Conservation (phyloP, 2,797 vertebrate species). For the Melanotaenia boesemani region DNA sequence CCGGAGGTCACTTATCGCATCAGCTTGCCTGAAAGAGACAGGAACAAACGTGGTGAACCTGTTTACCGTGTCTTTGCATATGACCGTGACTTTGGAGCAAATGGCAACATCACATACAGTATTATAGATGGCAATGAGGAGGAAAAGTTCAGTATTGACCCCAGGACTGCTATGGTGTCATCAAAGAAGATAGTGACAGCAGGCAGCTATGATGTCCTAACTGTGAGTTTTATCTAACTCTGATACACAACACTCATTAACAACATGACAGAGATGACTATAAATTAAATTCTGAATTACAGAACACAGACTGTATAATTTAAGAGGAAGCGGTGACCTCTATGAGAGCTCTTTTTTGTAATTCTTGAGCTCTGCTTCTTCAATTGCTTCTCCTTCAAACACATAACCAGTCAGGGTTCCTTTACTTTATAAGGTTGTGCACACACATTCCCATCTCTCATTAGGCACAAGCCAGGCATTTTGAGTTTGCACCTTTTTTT, state of each 20-base stretch:
- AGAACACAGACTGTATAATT: not conserved
- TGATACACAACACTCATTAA: not conserved
- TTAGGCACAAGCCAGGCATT: constrained; percentile 20
- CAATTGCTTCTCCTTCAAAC: constrained; percentile 10
- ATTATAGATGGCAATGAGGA: constrained; percentile 93
- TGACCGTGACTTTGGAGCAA: constrained; percentile 91
- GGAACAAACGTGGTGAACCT: constrained; percentile 86
- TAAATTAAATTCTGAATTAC: constrained; percentile 4
- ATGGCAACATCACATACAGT: constrained; percentile 95
- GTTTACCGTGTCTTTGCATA: constrained; percentile 92
- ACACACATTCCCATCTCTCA: constrained; percentile 26
- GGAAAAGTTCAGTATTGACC: constrained; percentile 93
- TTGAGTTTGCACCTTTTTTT: not conserved
- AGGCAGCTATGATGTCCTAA: constrained; percentile 92
- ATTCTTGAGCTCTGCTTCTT: not conserved
- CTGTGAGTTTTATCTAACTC: constrained; percentile 80
- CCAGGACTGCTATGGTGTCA: constrained; percentile 91
- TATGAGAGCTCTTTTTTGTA: constrained; percentile 1
- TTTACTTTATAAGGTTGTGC: constrained; percentile 12
- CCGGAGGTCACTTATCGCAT: constrained; percentile 93
- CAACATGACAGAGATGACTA: not conserved
- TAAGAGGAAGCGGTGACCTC: not conserved
- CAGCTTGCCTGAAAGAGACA: constrained; percentile 89
- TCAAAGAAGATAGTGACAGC: constrained; percentile 93
- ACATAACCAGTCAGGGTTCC: constrained; percentile 1